Percentiles rank a stretch among this genome's conserved stretches.
phyloP scores from a whole-genome alignment of 2,888 invertebrate genomes.

The Stenchaetothrips biformis region DNA sequence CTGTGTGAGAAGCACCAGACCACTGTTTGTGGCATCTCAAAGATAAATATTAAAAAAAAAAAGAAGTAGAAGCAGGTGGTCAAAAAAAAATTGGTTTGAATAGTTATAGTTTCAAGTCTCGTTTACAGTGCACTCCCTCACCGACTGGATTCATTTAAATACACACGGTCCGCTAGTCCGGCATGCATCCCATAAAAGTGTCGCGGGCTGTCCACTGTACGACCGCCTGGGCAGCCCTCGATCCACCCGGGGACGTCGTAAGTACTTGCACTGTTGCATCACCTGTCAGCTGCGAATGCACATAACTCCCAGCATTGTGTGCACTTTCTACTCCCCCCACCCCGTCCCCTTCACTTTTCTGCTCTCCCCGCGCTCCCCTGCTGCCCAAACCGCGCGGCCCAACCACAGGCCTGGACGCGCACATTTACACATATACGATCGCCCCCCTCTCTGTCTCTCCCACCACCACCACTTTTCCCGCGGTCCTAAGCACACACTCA shows the following conservation, averaged over 20 bases:
- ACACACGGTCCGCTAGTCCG: too few relatives aligned
- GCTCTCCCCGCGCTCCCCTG: background rate
- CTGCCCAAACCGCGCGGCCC: background rate
- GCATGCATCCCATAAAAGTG: too few relatives aligned
- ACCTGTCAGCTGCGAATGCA: constrained; percentile 1
- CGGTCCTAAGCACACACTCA: background rate
- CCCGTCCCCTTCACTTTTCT: background rate
- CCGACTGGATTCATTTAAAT: too few relatives aligned
- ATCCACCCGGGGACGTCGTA: background rate
- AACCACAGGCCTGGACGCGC: background rate
- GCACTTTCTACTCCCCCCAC: background rate
- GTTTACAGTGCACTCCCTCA: too few relatives aligned
- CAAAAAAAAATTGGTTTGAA: background rate
- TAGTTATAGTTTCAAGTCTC: too few relatives aligned
- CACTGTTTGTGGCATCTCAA: background rate
- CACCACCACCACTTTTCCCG: background rate
- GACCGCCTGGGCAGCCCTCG: background rate
- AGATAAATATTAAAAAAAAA: background rate
- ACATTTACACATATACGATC: constrained; percentile 9
- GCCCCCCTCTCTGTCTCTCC: background rate
- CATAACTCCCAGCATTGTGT: constrained; percentile 10
- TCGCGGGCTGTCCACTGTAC: background rate
- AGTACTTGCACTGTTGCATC: constrained; percentile 6
- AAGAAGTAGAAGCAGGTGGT: background rate
- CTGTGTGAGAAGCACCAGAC: too few relatives aligned